Base-by-base conservation (phyloP, 2,797 vertebrate species). In the Tympanoctomys barrerae region DNA sequence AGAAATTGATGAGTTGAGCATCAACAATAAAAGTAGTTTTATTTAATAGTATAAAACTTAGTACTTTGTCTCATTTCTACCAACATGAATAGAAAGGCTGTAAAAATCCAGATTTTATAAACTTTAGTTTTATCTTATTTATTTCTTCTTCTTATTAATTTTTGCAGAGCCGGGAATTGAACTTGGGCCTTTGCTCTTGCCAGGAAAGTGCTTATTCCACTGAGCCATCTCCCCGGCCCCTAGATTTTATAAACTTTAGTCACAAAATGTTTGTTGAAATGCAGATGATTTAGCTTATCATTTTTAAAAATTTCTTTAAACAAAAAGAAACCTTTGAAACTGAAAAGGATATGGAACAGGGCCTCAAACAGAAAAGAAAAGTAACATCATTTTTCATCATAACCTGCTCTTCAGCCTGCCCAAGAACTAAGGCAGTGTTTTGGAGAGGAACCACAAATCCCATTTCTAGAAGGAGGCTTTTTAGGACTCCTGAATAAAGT, bases 21-120 rank as follows among this genome's bases (percentile, higher is more conserved):
- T 96, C 97, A 98, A 98, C 75, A 97, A 98, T 97, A 97, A 96
- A 97, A 97, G 98, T 96, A 97, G 97, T 97, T 98, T 96, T 97
- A 98, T 98, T 98, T 98, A 98, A 98, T 98, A 97, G 96, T 98
- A 98, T 96, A 97, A 98, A 98, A 98, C 98, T 95, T 82, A 98
- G 96, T 94, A 98, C 98, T 98, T 98, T 98, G 98, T 98, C 97
- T 98, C 93, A 97, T 87, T 96, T 97, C 96, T 98, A 97, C 96
- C 96, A 98, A 98, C 92, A 97, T 83, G 96, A 98, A 96, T 96
- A 98, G 94, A 97, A 98, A 98, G 85, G 81, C 86, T 95, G 90
- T 97, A 97, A 95, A 96, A 98, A 92, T 71, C 19, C 68, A 39
- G n/a, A 39, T 71, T 71, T 86, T 95, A 83, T 92, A 96, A 95